phyloP scores from a whole-genome alignment of 2,113 vertebrate genomes.

The Hippopotamus amphibius region DNA sequence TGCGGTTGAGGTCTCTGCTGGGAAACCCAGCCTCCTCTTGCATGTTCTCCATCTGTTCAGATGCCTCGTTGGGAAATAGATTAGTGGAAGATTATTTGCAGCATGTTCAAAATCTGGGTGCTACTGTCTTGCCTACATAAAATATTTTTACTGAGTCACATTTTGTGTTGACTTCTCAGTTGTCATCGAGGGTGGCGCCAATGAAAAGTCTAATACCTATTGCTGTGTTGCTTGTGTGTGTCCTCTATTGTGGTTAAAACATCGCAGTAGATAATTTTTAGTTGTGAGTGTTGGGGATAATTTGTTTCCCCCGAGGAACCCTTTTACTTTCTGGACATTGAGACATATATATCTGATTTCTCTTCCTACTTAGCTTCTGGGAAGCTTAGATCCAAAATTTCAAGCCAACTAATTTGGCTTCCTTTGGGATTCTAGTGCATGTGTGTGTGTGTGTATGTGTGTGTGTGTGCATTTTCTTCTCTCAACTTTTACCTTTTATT shows the following conservation, averaged over 20 bases:
- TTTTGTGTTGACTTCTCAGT: neutral
- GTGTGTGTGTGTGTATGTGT: neutral
- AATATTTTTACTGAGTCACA: neutral
- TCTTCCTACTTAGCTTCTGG: neutral
- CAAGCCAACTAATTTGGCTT: neutral
- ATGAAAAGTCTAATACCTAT: fast-evolving
- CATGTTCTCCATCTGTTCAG: neutral
- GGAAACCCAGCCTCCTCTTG: neutral
- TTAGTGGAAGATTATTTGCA: neutral
- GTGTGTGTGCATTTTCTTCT: neutral
- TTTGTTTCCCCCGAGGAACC: neutral
- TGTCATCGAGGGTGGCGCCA: neutral
- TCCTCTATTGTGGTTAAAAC: neutral
- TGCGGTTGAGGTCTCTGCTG: neutral
- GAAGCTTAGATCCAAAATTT: neutral
- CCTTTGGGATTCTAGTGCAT: neutral
- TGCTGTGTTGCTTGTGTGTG: too few relatives aligned
- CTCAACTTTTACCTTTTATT: neutral
- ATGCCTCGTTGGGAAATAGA: neutral
- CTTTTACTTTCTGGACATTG: neutral
- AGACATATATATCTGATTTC: neutral
- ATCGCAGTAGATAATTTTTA: neutral
- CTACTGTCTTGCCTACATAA: fast-evolving
- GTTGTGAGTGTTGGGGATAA: neutral
- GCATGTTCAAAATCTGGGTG: neutral